phyloP scores from a whole-genome alignment of 64 coral and sea anemone genomes.

The Montipora efflorescens region DNA sequence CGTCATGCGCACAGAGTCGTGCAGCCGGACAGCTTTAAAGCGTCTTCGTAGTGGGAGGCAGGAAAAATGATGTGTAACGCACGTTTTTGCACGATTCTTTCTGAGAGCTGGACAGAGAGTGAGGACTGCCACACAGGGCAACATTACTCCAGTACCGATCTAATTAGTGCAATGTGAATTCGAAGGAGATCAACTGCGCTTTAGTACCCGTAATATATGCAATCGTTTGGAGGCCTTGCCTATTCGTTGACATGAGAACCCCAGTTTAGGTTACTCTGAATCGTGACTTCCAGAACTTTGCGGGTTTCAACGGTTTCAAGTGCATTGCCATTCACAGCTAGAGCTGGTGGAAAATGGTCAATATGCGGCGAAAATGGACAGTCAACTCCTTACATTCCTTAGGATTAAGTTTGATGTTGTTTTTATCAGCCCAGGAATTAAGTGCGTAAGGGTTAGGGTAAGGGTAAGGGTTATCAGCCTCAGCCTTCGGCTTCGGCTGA shows the following conservation, averaged over 20 bases:
- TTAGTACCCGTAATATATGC: background rate
- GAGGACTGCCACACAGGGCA: background rate
- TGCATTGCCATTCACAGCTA: background rate
- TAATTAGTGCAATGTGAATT: background rate
- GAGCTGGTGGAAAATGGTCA: no score
- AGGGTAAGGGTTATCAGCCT: no score
- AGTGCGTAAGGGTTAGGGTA: no score
- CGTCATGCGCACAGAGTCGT: background rate
- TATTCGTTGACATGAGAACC: background rate
- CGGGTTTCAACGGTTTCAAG: background rate
- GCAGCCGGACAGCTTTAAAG: background rate
- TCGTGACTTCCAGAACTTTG: background rate
- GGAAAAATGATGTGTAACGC: slow-evolving; percentile 3
- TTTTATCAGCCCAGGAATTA: no score
- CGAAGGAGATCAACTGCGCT: background rate
- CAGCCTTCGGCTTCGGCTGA: no score
- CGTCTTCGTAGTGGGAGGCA: background rate
- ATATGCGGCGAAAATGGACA: no score
- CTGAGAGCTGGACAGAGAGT: background rate
- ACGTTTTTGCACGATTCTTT: background rate
- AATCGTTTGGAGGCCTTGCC: slow-evolving; percentile 16
- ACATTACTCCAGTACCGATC: background rate
- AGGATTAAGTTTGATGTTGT: no score
- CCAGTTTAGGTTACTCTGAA: background rate
- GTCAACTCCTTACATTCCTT: background rate